Evolutionary conservation across 1,140 invertebrate species (phyloP), one percentile per base, ranked within the genome.

Genomic region (Ruditapes philippinarum): DNA sequence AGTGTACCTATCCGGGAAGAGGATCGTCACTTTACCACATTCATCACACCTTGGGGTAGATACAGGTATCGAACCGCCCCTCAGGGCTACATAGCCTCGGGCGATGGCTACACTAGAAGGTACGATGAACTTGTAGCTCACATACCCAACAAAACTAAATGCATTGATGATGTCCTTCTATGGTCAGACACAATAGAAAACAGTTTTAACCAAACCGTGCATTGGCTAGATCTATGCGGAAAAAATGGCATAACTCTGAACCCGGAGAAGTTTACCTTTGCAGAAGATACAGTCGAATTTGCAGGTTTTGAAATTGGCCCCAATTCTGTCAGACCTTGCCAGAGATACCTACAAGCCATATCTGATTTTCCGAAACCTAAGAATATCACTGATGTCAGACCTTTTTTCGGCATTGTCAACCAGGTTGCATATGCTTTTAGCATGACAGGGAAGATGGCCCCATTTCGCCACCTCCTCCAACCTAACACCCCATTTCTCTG

Each of bases 191-290:
- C 40, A 25, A 74, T 90, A 49, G 85, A 90, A 68, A 80, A 81
- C 42, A 62, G 51, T 42, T 92, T 91, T 83, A 51, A 17, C 54
- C 36, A 60, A n/a, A n/a, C 57, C 11, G 57, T 9, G 5, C 57
- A 60, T n/a, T 91, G 91, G 87, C 86, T 93, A 4, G 89, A 92
- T 54, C 17, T 85, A 14, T 93, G 91, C 83, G 91, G 88, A 45
- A 51, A 85, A 40, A 89, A 91, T 54, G 88, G 90, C 38, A 95
- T 94, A 28, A 95, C 86, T 9, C 89, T 95, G 19, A 94, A 94
- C 81, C 86, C 90, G 7, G 65, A 89, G 7, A 95, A 94, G 78
- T 91, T 92, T 60, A 17, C 19, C 25, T 92, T 95, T 33, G 91
- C 65, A 33, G 57, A 12, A 60, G 57, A 60, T n/a, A 60, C 57